Evolutionary conservation across 1,140 invertebrate species (phyloP).

Genomic region (Brachystomella parvula): DNA sequence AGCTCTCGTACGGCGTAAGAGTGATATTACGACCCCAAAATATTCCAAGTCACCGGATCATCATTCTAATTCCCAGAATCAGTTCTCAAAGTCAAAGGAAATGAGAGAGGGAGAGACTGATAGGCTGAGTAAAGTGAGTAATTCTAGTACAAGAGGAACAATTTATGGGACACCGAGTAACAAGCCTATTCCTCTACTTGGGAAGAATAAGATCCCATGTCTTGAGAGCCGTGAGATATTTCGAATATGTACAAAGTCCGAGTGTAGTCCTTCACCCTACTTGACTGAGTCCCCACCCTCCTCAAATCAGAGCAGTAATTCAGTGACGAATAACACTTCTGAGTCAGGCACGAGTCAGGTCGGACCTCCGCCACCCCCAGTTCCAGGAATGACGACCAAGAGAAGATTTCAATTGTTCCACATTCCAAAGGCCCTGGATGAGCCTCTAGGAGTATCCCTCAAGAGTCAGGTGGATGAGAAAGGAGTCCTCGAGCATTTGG

Average conservation of each 20-base stretch:
- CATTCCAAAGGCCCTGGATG: slow-evolving; percentile 23
- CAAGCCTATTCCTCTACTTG: not conserved
- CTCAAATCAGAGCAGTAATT: not conserved
- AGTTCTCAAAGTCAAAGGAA: not conserved
- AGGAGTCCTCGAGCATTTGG: slow-evolving; percentile 25
- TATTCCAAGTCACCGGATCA: not conserved
- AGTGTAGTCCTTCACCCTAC: not conserved
- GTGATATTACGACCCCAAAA: slow-evolving; percentile 29
- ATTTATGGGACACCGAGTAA: not conserved
- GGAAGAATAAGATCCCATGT: slow-evolving; percentile 24
- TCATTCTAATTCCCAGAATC: not conserved
- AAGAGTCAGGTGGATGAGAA: slow-evolving; percentile 4
- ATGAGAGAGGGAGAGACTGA: not conserved
- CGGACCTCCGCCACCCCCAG: slow-evolving; percentile 22
- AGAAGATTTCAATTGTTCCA: slow-evolving; percentile 34
- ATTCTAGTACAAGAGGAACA: slow-evolving; percentile 2
- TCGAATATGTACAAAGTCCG: slow-evolving; percentile 23
- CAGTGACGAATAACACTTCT: not conserved
- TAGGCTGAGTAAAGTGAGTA: not conserved
- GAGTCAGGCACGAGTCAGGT: not conserved
- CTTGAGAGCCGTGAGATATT: slow-evolving; percentile 37
- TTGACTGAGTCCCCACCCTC: slow-evolving; percentile 3
- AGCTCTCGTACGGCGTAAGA: slow-evolving; percentile 32
- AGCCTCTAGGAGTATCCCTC: slow-evolving; percentile 24
- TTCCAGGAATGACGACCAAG: slow-evolving; percentile 6